phyloP scores from a whole-genome alignment of 2,888 invertebrate genomes.

The Xiphydria camelus region DNA sequence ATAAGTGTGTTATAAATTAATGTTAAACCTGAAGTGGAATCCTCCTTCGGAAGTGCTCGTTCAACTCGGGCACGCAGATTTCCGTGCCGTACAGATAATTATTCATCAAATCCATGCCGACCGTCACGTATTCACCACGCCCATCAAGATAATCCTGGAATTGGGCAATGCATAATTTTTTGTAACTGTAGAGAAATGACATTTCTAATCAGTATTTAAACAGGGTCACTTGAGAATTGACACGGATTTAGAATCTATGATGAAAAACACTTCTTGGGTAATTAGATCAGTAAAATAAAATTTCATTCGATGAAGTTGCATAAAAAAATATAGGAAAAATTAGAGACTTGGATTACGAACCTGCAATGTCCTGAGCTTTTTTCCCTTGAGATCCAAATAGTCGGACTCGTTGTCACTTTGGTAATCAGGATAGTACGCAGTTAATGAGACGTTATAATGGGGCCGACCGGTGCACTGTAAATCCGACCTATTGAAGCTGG shows the following conservation, averaged over 20 bases:
- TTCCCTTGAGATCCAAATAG: constrained; percentile 56
- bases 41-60: constrained; percentile 58
- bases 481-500: constrained; percentile 23
- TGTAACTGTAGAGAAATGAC: neutral
- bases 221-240: too few relatives aligned
- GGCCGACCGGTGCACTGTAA: constrained; percentile 55
- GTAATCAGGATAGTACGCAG: constrained; percentile 61
- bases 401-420: constrained; percentile 54
- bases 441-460: constrained; percentile 57
- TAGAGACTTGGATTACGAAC: constrained; percentile 42
- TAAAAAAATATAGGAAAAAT: too few relatives aligned
- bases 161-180: neutral
- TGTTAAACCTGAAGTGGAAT: constrained; percentile 57
- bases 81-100: constrained; percentile 57
- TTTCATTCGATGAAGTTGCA: too few relatives aligned
- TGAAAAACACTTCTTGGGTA: too few relatives aligned
- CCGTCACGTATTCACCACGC: constrained; percentile 58
- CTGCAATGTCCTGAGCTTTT: constrained; percentile 59
- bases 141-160: constrained; percentile 61
- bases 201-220: too few relatives aligned
- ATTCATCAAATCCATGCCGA: constrained; percentile 56
- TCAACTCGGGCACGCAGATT: constrained; percentile 61
- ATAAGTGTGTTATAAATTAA: too few relatives aligned
- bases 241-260: too few relatives aligned
- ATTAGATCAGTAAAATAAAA: too few relatives aligned